phyloP scores from a whole-genome alignment of 1,140 invertebrate genomes.

The Procambarus virginalis region DNA sequence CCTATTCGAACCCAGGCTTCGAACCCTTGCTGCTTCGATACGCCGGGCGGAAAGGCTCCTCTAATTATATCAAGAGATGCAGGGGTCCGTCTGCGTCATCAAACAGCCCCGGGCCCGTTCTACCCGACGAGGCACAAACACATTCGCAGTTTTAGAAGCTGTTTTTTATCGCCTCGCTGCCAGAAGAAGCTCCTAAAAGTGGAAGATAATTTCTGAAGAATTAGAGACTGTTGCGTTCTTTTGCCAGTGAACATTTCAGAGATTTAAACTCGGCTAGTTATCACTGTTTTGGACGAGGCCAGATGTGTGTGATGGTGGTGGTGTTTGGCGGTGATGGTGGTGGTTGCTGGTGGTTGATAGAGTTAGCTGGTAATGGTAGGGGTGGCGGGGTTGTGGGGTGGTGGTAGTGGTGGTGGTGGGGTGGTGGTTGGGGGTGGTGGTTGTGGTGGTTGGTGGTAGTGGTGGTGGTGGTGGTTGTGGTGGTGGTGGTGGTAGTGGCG shows the following conservation, averaged over 20 bases:
- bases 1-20: no score
- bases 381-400: not conserved
- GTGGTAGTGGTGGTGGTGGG: not conserved
- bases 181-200: not conserved
- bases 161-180: not conserved
- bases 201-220: constrained; percentile 28
- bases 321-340: not conserved
- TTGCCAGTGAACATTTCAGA: not conserved
- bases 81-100: constrained; percentile 26
- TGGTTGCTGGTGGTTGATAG: not conserved
- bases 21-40: no score
- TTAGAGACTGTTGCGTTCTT: not conserved
- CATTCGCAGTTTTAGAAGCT: constrained; percentile 29
- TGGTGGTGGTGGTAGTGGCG: not conserved
- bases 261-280: not conserved
- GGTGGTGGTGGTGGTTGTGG: not conserved
- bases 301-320: not conserved
- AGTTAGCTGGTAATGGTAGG: not conserved
- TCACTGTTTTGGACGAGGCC: not conserved
- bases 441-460: no score
- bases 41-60: no score
- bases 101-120: constrained; percentile 15
- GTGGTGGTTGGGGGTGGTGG: not conserved
- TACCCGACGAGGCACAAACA: constrained; percentile 34
- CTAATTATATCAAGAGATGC: not conserved